Percentiles rank a stretch among this genome's conserved stretches.
Evolutionary conservation across 2,888 invertebrate species (phyloP).

Genomic region (Melinopterus prodromus): DNA sequence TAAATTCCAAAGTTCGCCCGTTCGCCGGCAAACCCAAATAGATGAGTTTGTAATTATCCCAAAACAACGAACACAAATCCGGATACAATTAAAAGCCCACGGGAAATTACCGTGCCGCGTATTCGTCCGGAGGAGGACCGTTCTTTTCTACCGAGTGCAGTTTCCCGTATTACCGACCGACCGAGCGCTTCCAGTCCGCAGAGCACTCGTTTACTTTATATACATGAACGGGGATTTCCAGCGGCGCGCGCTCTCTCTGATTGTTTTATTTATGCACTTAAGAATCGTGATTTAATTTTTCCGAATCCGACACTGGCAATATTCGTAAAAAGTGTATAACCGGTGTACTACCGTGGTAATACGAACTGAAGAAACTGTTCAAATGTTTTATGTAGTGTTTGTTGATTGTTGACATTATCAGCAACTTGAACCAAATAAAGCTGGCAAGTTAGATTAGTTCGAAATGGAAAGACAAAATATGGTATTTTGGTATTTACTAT

Average conservation of each 20-base stretch:
- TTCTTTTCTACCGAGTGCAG: slow-evolving; percentile 27
- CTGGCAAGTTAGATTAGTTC: too few relatives aligned
- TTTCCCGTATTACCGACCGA: slow-evolving; percentile 8
- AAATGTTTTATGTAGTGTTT: too few relatives aligned
- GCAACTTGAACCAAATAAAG: too few relatives aligned
- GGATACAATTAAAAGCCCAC: slow-evolving; percentile 27
- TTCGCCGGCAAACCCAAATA: background rate
- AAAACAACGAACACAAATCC: background rate
- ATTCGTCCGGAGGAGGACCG: slow-evolving; percentile 28
- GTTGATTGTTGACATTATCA: too few relatives aligned
- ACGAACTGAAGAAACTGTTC: too few relatives aligned
- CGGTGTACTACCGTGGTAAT: too few relatives aligned
- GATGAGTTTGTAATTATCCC: slow-evolving; percentile 4
- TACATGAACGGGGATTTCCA: slow-evolving; percentile 32
- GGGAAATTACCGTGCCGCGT: slow-evolving; percentile 30
- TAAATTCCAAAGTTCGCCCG: background rate
- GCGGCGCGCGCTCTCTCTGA: slow-evolving; percentile 9
- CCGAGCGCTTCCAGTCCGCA: background rate
- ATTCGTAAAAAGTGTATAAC: too few relatives aligned
- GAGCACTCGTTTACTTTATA: slow-evolving; percentile 27
- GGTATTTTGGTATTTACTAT: too few relatives aligned
- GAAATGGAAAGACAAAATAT: too few relatives aligned
- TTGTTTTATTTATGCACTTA: slow-evolving; percentile 28
- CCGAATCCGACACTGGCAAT: background rate
- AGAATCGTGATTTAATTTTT: background rate